phyloP scores from a whole-genome alignment of 2,113 vertebrate genomes.

The Stictonetta naevosa region DNA sequence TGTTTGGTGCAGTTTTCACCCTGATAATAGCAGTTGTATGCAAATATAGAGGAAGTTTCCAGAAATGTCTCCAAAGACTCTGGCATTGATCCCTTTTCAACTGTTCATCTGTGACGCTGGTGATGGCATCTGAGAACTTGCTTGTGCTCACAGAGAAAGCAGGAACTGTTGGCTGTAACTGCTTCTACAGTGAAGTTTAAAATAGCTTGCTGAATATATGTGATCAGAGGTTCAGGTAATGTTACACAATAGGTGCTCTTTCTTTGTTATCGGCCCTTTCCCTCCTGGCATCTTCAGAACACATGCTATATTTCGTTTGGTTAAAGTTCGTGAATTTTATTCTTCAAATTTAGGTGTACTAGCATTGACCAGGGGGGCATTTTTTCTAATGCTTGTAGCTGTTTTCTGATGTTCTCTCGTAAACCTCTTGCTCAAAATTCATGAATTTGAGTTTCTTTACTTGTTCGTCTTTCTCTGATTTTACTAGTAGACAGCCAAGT shows the following conservation, averaged over 20 bases:
- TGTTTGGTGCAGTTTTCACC: not conserved
- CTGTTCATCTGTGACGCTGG: not conserved
- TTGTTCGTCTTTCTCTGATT: not conserved
- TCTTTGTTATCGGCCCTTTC: not conserved
- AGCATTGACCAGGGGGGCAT: not conserved
- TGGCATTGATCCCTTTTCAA: not conserved
- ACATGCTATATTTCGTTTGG: not conserved
- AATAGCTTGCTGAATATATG: not conserved
- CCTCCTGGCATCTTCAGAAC: not conserved
- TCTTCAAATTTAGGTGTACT: not conserved
- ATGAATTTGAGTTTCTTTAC: not conserved
- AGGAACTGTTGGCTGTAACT: not conserved
- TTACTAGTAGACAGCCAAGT: not conserved
- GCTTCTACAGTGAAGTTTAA: not conserved
- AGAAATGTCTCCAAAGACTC: not conserved
- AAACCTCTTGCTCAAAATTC: not conserved
- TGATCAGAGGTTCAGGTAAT: not conserved
- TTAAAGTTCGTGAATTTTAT: not conserved
- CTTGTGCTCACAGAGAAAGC: not conserved
- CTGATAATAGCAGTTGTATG: fast-evolving
- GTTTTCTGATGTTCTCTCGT: not conserved
- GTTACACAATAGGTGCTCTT: not conserved
- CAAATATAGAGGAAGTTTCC: not conserved
- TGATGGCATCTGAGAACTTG: not conserved
- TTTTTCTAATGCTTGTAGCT: not conserved